Conservation (phyloP, 2,113 vertebrate genomes). For the Condylura cristata region DNA sequence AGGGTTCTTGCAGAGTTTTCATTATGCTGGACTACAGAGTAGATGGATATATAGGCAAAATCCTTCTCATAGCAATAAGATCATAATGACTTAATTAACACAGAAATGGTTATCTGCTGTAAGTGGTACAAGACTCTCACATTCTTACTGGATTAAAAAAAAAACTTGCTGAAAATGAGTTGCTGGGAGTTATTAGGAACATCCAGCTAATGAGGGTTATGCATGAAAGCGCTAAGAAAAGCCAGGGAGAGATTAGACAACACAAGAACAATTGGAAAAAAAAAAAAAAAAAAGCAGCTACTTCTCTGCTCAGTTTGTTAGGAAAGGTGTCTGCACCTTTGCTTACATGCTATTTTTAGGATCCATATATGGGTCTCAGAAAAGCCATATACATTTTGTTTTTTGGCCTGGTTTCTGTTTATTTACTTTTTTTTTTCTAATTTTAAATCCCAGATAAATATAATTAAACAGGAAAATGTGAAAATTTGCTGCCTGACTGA, state of each 20-base stretch:
- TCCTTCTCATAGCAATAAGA: slow-evolving; percentile 46
- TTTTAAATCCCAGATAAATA: neutral
- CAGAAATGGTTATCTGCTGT: neutral
- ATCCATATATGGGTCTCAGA: neutral
- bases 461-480: neutral
- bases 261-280: neutral
- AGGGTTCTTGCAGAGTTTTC: neutral
- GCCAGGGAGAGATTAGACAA: neutral
- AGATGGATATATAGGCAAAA: slow-evolving; percentile 51
- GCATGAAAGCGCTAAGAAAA: slow-evolving; percentile 48
- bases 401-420: neutral
- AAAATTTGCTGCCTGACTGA: neutral
- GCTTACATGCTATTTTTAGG: neutral
- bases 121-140: neutral
- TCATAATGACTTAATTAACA: slow-evolving; percentile 66
- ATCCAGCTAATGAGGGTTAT: slow-evolving; percentile 42
- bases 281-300: neutral
- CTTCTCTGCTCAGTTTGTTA: neutral
- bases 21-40: slow-evolving; percentile 50
- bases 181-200: slow-evolving; percentile 42
- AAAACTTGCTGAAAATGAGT: neutral
- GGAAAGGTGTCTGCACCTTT: neutral
- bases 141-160: neutral
- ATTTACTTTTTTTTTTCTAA: neutral
- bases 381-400: neutral